Percentiles rank a stretch among this genome's conserved stretches.
Conservation (phyloP, 2,113 vertebrate species). For the Struthio camelus region DNA sequence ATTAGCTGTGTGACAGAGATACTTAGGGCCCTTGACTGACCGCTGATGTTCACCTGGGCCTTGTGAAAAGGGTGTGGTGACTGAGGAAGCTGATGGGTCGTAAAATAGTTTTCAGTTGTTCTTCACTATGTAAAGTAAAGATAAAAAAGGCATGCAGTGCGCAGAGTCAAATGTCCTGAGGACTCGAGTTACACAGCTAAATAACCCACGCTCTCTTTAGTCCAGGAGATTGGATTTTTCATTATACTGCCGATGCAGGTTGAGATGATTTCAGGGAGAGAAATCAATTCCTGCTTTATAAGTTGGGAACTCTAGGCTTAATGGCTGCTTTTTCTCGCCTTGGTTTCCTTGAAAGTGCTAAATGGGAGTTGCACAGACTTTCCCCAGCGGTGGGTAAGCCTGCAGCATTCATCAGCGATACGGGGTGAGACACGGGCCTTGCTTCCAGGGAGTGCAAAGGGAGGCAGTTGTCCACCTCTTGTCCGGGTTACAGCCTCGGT, state of each 20-base stretch:
- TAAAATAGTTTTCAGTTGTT: not conserved
- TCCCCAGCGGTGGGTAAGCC: not conserved
- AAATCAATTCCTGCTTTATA: not conserved
- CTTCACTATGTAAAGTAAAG: not conserved
- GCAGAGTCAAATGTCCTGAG: not conserved
- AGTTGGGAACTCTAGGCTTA: not conserved
- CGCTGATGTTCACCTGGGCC: not conserved
- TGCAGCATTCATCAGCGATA: not conserved
- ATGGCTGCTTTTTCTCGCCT: not conserved
- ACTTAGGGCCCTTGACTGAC: not conserved
- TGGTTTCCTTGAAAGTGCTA: not conserved
- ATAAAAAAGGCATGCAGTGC: not conserved
- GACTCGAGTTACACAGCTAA: not conserved
- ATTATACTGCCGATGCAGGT: not conserved
- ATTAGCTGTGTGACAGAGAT: rapidly evolving
- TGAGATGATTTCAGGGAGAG: not conserved
- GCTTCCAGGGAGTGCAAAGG: not conserved
- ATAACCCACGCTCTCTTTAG: not conserved
- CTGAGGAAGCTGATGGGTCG: not conserved
- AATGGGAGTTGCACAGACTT: not conserved
- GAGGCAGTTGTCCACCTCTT: not conserved
- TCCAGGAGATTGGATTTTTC: not conserved
- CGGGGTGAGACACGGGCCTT: slow-evolving; percentile 1
- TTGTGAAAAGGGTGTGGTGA: not conserved
- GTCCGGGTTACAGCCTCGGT: not conserved